Conservation (phyloP, 2,113 vertebrate species). For the Reinhardtius hippoglossoides region DNA sequence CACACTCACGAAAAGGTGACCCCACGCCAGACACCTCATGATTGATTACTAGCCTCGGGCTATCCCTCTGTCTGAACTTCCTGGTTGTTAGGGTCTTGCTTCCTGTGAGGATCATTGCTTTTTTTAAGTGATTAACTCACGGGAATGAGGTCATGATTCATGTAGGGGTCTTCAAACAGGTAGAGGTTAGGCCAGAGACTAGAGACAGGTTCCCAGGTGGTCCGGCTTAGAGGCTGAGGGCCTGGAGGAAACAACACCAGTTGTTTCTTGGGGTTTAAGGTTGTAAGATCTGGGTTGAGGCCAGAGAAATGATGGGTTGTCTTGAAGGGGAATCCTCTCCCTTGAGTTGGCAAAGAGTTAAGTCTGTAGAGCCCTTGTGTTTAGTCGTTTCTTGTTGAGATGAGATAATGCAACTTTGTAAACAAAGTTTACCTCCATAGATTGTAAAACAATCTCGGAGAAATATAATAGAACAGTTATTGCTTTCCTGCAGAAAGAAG, state of each 20-base stretch:
- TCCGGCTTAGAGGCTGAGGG: conserved; percentile 28
- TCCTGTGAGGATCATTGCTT: conserved; percentile 66
- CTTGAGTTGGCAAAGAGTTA: not conserved
- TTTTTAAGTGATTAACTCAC: conserved; percentile 64
- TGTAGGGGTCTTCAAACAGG: conserved; percentile 49
- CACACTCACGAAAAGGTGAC: conserved; percentile 44
- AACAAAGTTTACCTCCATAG: not conserved
- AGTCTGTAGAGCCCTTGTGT: not conserved
- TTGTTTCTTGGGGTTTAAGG: conserved; percentile 30
- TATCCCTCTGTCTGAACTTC: conserved; percentile 70
- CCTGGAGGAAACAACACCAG: conserved; percentile 3
- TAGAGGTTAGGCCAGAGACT: conserved; percentile 31
- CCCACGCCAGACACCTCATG: conserved; percentile 54
- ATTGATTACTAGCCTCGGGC: conserved; percentile 75
- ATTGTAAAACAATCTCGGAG: not conserved
- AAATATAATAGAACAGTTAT: not conserved
- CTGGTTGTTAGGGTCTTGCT: conserved; percentile 70
- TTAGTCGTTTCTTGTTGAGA: not conserved
- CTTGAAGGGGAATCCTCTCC: not conserved
- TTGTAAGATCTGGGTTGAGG: conserved; percentile 22
- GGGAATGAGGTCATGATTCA: conserved; percentile 66
- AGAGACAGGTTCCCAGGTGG: conserved; percentile 58
- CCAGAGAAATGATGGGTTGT: not conserved
- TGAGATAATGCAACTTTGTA: too few species aligned
- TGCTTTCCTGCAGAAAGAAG: not conserved